A percentile compares a stretch with the other conserved stretches of the same genome.
phyloP scores from a whole-genome alignment of 2,888 invertebrate genomes.

The Caenorhabditis auriculariae region DNA sequence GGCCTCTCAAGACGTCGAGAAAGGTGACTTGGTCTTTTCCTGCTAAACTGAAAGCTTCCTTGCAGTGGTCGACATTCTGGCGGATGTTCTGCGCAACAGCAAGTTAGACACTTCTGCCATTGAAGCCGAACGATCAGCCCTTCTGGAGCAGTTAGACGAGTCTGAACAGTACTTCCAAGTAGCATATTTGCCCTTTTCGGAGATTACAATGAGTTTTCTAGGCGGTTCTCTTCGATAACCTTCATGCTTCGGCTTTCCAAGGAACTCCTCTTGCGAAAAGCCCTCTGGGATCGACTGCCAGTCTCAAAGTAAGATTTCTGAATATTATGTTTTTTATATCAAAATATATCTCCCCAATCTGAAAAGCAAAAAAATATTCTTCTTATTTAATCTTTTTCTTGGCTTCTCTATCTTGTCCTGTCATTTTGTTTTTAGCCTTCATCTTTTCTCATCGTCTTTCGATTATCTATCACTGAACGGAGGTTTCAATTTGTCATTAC shows the following conservation, averaged over 20 bases:
- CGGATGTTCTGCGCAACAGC: slow-evolving; percentile 95
- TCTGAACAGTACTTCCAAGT: slow-evolving; percentile 86
- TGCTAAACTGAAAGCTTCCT: background rate
- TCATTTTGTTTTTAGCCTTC: too few species aligned
- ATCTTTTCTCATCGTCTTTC: too few species aligned
- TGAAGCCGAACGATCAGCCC: slow-evolving; percentile 84
- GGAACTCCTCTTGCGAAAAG: slow-evolving; percentile 94
- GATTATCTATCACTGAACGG: too few species aligned
- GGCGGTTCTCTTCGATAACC: slow-evolving; percentile 93
- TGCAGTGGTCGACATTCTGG: slow-evolving; percentile 86
- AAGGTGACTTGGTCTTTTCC: slow-evolving; percentile 20
- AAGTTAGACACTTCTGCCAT: slow-evolving; percentile 81
- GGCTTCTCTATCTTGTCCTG: too few species aligned
- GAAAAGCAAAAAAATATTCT: too few species aligned
- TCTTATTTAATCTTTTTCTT: too few species aligned
- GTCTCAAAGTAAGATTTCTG: slow-evolving; percentile 19
- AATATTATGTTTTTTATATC: too few species aligned
- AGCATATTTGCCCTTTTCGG: too few species aligned
- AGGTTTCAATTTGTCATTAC: too few species aligned
- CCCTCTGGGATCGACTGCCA: slow-evolving; percentile 87
- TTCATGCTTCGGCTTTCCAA: slow-evolving; percentile 87
- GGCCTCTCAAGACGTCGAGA: slow-evolving; percentile 53
- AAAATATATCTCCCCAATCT: too few species aligned
- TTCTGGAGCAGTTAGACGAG: slow-evolving; percentile 95
- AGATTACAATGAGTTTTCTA: too few species aligned